phyloP scores from a whole-genome alignment of 2,113 vertebrate species.

The Cyphomyrus discorhynchus region DNA sequence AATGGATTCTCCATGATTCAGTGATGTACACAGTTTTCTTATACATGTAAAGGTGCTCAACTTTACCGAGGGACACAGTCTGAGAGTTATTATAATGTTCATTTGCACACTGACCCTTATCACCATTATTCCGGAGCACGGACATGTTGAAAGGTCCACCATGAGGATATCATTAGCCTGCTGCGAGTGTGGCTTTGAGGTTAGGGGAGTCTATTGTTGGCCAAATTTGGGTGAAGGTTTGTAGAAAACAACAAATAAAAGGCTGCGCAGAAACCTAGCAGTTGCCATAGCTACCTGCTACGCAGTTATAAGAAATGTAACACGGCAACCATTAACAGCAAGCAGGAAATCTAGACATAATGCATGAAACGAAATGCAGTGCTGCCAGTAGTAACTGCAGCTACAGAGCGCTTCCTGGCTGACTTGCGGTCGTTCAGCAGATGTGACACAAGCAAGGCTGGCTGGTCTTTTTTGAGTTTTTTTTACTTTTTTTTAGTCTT shows the following conservation, averaged over 20 bases:
- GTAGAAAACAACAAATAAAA: neutral
- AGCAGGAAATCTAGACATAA: neutral
- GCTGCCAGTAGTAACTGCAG: neutral
- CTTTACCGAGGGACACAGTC: neutral
- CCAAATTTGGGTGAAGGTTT: neutral
- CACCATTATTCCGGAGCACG: neutral
- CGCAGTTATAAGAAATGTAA: neutral
- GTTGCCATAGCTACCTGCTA: neutral
- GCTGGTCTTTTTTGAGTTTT: neutral
- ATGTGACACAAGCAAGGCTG: neutral
- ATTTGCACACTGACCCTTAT: neutral
- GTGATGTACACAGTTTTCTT: neutral
- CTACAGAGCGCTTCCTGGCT: neutral
- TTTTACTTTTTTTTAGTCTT: neutral
- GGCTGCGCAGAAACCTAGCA: neutral
- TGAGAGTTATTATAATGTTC: neutral
- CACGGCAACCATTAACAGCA: neutral
- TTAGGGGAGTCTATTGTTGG: neutral
- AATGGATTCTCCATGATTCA: neutral
- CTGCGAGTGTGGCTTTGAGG: neutral
- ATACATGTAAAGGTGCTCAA: neutral
- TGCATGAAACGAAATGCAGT: neutral
- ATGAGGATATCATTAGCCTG: neutral
- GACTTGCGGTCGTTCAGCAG: neutral
- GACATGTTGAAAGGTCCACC: neutral